Evolutionary conservation across 2,113 vertebrate species (phyloP), one percentile per base, ranked within the genome.

Genomic region (Oenanthe oenanthe): DNA sequence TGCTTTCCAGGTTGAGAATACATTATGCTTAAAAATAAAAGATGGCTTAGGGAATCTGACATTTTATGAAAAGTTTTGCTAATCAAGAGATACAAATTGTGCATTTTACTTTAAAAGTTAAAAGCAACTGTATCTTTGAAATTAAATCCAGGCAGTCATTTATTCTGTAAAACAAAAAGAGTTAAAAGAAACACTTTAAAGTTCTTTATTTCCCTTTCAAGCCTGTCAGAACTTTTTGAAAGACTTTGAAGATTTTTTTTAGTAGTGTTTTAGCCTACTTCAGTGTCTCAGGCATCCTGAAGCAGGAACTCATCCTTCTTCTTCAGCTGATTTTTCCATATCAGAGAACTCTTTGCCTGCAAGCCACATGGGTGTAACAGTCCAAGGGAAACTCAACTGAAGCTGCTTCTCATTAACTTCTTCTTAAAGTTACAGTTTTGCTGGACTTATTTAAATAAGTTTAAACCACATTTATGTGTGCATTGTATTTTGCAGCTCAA

Each of bases 231-330:
- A 92, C 61, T 84, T 96, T 93, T 82, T 48, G 45, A 92, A 90
- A 72, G 76, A 57, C 95, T 97, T 96, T 96, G 95, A 97, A 95
- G 89, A 63, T 91, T 79, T 71, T 42, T 85, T 93, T 80, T 24
- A 4, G 22, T 36, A 67, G 40, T 89, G 75, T 91, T 93, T 78
- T 89, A 95, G 61, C 16, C 57, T 77, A 20, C 89, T 94, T 88
- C 74, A 89, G 65, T 88, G 56, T 94, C 73, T 92, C n/a, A 62
- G 82, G 88, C 74, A 92, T 96, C 91, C 75, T 93, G 81, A 88
- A 95, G 60, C 88, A 95, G 87, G 94, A 95, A 93, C 87, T 93
- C 80, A 95, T 97, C 92, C 86, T 95, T 92, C 71, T 92, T 86
- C 70, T 95, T 91, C 82, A 73, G 5, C 89, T 91, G 71, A 89